Conservation (phyloP, 1,140 invertebrate species). For the Drosophila ambigua region DNA sequence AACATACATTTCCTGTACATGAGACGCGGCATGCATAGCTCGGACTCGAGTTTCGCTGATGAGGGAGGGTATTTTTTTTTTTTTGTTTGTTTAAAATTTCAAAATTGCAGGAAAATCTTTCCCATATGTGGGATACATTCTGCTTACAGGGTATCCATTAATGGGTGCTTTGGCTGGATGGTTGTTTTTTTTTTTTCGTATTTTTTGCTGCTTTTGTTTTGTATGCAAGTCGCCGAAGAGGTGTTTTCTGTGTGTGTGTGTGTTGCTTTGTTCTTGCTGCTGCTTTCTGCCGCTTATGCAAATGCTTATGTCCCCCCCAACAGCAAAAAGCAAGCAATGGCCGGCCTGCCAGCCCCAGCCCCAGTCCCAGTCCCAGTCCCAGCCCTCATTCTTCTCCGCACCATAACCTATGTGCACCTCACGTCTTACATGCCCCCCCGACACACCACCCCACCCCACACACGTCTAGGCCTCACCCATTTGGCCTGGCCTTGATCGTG, state of each 20-base stretch:
- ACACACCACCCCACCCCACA: too few relatives aligned
- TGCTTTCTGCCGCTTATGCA: slow-evolving; percentile 55
- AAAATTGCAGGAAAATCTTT: too few relatives aligned
- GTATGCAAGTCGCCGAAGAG: slow-evolving; percentile 46
- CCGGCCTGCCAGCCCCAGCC: background rate
- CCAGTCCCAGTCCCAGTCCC: too few relatives aligned
- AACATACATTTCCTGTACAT: too few relatives aligned
- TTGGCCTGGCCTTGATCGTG: slow-evolving; percentile 45
- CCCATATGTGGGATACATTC: too few relatives aligned
- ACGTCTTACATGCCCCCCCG: too few relatives aligned
- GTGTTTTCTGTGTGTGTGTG: slow-evolving; percentile 12
- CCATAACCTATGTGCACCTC: background rate
- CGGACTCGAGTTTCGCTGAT: too few relatives aligned
- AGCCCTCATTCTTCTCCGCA: background rate
- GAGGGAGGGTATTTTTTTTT: too few relatives aligned
- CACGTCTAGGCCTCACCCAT: background rate
- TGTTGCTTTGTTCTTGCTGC: background rate
- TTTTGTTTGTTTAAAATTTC: too few relatives aligned
- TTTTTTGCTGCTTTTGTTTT: slow-evolving; percentile 3
- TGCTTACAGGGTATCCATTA: too few relatives aligned
- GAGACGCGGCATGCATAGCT: too few relatives aligned
- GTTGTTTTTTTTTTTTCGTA: background rate
- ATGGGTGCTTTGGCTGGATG: background rate
- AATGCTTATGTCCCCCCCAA: slow-evolving; percentile 20
- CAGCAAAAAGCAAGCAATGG: slow-evolving; percentile 23